Evolutionary conservation across 2,888 invertebrate species (phyloP).

Genomic region (Beris morrisii): DNA sequence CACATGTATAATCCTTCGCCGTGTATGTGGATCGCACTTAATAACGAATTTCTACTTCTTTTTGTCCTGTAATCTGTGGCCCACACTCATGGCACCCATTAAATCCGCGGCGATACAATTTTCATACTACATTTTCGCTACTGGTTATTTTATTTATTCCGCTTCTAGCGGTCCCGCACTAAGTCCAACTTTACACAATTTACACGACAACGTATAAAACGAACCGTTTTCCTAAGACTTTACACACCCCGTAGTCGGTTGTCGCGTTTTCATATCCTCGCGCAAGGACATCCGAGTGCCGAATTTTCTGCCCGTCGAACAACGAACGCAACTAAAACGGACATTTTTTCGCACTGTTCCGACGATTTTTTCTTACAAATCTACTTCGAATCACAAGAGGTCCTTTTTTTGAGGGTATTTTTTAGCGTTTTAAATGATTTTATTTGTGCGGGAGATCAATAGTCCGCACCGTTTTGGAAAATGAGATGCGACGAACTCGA

Average conservation of each 20-base stretch:
- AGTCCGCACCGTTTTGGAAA: slow-evolving; percentile 29
- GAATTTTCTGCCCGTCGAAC: slow-evolving; percentile 12
- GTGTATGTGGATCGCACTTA: slow-evolving; percentile 14
- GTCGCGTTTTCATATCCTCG: slow-evolving; percentile 22
- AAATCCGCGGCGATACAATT: neutral
- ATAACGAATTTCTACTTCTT: slow-evolving; percentile 4
- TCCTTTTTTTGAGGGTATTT: neutral
- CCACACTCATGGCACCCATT: slow-evolving; percentile 24
- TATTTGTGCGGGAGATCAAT: slow-evolving; percentile 33
- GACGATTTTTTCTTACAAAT: neutral
- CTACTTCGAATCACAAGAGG: neutral
- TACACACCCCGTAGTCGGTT: slow-evolving; percentile 12
- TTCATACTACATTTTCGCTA: too few species aligned
- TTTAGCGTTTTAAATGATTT: neutral
- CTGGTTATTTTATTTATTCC: too few species aligned
- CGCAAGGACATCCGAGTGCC: slow-evolving; percentile 6
- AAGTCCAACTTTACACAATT: neutral
- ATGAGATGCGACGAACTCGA: slow-evolving; percentile 16
- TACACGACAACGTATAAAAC: slow-evolving; percentile 14
- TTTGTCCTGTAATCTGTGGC: slow-evolving; percentile 1
- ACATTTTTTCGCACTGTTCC: slow-evolving; percentile 3
- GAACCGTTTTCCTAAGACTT: slow-evolving; percentile 10
- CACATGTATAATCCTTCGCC: slow-evolving; percentile 39
- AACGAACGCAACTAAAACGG: neutral
- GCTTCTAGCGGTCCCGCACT: neutral